Evolutionary conservation across 1,140 invertebrate species (phyloP).

Genomic region (Pogonus chalceus): DNA sequence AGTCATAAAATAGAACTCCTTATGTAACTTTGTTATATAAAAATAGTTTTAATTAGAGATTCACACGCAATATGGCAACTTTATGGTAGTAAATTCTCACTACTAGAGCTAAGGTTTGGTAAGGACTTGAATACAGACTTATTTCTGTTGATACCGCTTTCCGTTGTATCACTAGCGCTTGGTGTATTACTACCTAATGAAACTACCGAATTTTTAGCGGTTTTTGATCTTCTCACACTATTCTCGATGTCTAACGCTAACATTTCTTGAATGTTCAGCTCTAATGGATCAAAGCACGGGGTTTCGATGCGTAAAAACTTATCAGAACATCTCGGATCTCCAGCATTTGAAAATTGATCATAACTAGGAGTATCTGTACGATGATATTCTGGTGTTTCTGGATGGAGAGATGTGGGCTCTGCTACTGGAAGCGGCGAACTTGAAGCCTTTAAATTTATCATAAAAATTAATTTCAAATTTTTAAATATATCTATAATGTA

Average conservation of each 20-base stretch:
- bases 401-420: too few relatives aligned
- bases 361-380: neutral
- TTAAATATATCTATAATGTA: too few relatives aligned
- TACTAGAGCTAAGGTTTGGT: slow-evolving; percentile 9
- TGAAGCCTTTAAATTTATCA: too few relatives aligned
- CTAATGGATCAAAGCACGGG: slow-evolving; percentile 7
- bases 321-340: slow-evolving; percentile 1
- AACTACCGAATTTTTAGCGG: slow-evolving; percentile 3
- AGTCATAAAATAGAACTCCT: slow-evolving; percentile 6
- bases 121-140: slow-evolving; percentile 10
- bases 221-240: neutral
- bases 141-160: neutral
- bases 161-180: neutral
- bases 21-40: slow-evolving; percentile 3
- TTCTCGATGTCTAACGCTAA: slow-evolving; percentile 7
- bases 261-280: slow-evolving; percentile 9
- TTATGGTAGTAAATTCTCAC: slow-evolving; percentile 9
- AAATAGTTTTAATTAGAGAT: neutral
- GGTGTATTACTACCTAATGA: neutral
- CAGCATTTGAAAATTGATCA: neutral
- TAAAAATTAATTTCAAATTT: too few relatives aligned
- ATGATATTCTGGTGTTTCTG: neutral
- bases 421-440: neutral
- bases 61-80: slow-evolving; percentile 5
- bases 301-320: slow-evolving; percentile 1